Evolutionary conservation across 2,113 vertebrate species (phyloP), one percentile per base, ranked within the genome.

Genomic region (Ochotona princeps): DNA sequence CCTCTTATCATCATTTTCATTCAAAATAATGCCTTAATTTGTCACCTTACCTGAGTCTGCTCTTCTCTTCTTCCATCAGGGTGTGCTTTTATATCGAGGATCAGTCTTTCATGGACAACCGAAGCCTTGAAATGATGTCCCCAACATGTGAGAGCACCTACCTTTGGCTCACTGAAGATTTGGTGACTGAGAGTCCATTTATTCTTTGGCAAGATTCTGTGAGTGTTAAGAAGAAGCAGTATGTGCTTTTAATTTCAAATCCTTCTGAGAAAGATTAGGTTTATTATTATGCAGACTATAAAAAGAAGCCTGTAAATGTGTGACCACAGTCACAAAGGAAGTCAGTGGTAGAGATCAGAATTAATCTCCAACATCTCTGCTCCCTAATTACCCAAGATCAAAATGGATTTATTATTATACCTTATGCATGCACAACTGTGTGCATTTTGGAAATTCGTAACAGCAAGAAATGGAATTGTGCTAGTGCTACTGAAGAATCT

Each of bases 341-440:
- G 35, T 0, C 21, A 47, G 57, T 78, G 70, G 8, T 47, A 92
- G 4, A 63, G 11, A 86, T 82, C 18, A 92, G 23, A 25, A 80
- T 89, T 73, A 54, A 92, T 90, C 49, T 70, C 44, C 5, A 0
- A 83, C 20, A 92, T 90, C 23, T 92, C 78, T 80, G 26, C 49
- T 93, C 26, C 26, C 32, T 90, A 79, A 91, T 93, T 87, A 93
- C 79, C 49, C 23, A 78, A 92, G 21, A 87, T 74, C 30, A 93
- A 89, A 87, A 78, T 65, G 7, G 87, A 35, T 26, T 80, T 75
- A 75, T 60, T 84, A 80, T n/a, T 87, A 8, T 78, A 13, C 18
- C 30, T 32, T 51, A n/a, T 9, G 9, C 11, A 51, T 51, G 67
- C 32, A 80, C 30, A 83, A 28, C 17, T 89, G 25, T 60, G 51